Base-by-base conservation (phyloP, 2,797 vertebrate species). In the Geotrypetes seraphini region DNA sequence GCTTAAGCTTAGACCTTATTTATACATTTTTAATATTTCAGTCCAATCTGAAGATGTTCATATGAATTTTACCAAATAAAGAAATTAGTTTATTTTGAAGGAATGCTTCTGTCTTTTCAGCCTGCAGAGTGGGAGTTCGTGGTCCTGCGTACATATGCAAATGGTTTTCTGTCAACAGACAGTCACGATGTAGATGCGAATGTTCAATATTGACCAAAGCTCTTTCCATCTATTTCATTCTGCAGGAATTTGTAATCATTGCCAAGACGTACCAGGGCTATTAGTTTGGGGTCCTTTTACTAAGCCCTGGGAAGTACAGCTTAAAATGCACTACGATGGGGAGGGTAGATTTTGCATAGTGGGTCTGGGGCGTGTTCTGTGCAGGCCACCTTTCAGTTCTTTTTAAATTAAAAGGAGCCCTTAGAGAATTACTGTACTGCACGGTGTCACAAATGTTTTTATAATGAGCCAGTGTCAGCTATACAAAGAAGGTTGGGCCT, bases 1-100 rank as follows among this genome's bases (percentile, higher is more conserved):
- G 70, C 61, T 74, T 75, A 57, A 73, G 63, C 44, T 44, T 47
- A 73, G 65, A 69, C 23, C 51, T 47, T 73, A 77, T 75, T 80
- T 81, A 79, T 75, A 73, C 36, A 63, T 69, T 69, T 62, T 57
- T 63, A 68, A 55, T 69, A 73, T 73, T 72, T 58, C 69, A 80
- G 71, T 65, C 63, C 73, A 67, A 75, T 57, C 56, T 68, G 60
- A 58, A 76, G 69, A 33, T 75, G 72, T 75, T 79, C 58, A 68
- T 73, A 73, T 67, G 70, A 67, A 66, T 69, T 79, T 79, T 71
- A 65, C 60, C 74, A 67, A 79, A 71, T 64, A 79, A 79, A 85
- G 60, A 61, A 70, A 69, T 67, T 70, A 62, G 60, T 74, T 79
- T 70, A 71, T 75, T 79, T 83, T 75, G 75, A 66, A 71, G 63